phyloP scores from a whole-genome alignment of 2,888 invertebrate genomes.

The Euzetes globulus region DNA sequence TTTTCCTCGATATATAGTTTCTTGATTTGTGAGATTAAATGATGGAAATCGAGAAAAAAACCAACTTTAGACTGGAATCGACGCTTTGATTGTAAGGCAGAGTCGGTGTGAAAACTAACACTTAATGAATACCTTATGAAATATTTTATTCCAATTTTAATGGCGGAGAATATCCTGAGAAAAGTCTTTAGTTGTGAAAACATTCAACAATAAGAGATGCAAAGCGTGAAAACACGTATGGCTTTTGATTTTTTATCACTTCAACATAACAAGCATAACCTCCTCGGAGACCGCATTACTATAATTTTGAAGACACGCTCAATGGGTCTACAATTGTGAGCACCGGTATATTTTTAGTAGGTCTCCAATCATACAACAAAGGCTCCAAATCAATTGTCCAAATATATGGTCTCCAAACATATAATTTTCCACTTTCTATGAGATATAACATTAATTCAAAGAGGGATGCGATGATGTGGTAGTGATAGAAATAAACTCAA shows the following conservation, averaged over 20 bases:
- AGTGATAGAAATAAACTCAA: neutral
- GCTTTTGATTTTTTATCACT: neutral
- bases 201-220: constrained; percentile 16
- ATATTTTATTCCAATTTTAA: constrained; percentile 5
- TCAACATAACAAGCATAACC: constrained; percentile 14
- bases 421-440: constrained; percentile 30
- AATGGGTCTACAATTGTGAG: neutral
- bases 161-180: neutral
- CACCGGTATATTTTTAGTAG: neutral
- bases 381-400: constrained; percentile 22
- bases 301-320: constrained; percentile 19
- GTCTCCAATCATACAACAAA: constrained; percentile 9
- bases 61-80: neutral
- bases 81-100: neutral
- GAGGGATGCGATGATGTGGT: constrained; percentile 21
- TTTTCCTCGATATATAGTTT: constrained; percentile 13
- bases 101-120: constrained; percentile 18
- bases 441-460: constrained; percentile 10
- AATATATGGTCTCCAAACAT: constrained; percentile 14
- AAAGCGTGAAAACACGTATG: constrained; percentile 28
- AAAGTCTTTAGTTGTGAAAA: constrained; percentile 28
- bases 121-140: neutral
- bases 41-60: neutral
- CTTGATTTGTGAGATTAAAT: neutral
- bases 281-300: neutral